Evolutionary conservation across 30 jellyfish, hydroid and myxozoan genomes (phyloP).

Genomic region (Aurelia aurita complex sp. Pacific): DNA sequence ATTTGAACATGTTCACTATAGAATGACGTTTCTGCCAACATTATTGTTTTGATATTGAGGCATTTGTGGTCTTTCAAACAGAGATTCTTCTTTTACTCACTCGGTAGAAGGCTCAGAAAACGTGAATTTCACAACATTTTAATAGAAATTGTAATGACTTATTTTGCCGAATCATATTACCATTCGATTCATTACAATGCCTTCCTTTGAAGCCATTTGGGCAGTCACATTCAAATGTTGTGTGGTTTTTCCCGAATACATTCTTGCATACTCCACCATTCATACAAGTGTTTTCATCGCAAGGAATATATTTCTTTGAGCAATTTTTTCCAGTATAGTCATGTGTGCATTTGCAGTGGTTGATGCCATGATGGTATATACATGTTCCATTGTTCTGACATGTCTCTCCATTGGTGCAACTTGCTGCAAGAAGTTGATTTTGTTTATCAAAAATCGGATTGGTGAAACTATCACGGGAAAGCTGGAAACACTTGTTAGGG

Average conservation of each 20-base stretch:
- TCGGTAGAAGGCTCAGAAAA: no score
- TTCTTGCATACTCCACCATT: not conserved
- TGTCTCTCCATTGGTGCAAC: not conserved
- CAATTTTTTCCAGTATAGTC: constrained; percentile 7
- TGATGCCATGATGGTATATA: not conserved
- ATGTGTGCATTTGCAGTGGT: not conserved
- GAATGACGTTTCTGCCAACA: no score
- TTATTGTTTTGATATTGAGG: no score
- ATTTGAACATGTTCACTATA: no score
- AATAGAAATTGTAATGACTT: not conserved
- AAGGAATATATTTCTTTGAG: constrained; percentile 5
- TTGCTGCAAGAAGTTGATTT: no score
- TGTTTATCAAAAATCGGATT: no score
- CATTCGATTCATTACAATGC: not conserved
- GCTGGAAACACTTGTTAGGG: no score
- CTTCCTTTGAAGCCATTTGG: not conserved
- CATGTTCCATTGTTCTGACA: constrained; percentile 18
- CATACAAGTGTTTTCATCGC: not conserved
- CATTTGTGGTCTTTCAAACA: no score
- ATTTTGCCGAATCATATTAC: not conserved
- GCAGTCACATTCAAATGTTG: not conserved
- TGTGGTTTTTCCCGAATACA: not conserved
- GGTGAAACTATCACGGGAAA: no score
- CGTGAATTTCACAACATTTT: not conserved
- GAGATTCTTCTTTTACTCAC: no score